Evolutionary conservation across 30 jellyfish, hydroid and myxozoan species (phyloP), one percentile per base, ranked within the genome.

Genomic region (Hydractinia symbiolongicarpus): DNA sequence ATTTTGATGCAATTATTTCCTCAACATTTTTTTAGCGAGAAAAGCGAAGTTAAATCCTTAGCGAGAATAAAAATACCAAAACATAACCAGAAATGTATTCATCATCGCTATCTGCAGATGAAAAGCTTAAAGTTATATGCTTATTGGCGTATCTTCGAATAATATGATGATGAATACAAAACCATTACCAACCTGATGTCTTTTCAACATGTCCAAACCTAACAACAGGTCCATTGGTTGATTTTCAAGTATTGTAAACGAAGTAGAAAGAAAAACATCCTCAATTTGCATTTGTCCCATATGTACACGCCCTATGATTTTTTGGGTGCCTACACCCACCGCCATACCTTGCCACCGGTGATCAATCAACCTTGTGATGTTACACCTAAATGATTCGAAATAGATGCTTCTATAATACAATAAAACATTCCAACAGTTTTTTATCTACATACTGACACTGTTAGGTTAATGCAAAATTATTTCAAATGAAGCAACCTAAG

Each of bases 321-420:
- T 88, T 81, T 94, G 99, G 53, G 93, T 83, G 44, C 99, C 99
- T 55, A 94, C 99, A 49, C 99, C 99, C 50, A 94, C 82, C 13
- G 99, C 99, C 53, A 95, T 88, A 7, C 99, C 99, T 13, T 95
- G 92, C 96, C 96, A 94, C 21, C 99, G 86, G 55, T 84, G 94
- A 64, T 94, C 99, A 56, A 94, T 86, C 84, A 94, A 77, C 21
- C 94, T 87, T 72, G 89, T 94, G 30, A 94, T 86, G 54, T 82
- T 90, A 70, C 99, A 94, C 16, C 87, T 79, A n/a, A 30, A 53
- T 9, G 51, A 13, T 30, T 30, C 44, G 44, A 30, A 30, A 30
- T 30, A 30, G 44, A 30, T 30, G 44, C 2, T 9, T 10, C 68
- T 9, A 76, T n/a, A n/a, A n/a, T n/a, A n/a, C n/a, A n/a, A n/a